These are phyloP conservation scores for Chirona hameri DNA, from an alignment of 2,888 invertebrate species.

Conservation along the genomic window DNA sequence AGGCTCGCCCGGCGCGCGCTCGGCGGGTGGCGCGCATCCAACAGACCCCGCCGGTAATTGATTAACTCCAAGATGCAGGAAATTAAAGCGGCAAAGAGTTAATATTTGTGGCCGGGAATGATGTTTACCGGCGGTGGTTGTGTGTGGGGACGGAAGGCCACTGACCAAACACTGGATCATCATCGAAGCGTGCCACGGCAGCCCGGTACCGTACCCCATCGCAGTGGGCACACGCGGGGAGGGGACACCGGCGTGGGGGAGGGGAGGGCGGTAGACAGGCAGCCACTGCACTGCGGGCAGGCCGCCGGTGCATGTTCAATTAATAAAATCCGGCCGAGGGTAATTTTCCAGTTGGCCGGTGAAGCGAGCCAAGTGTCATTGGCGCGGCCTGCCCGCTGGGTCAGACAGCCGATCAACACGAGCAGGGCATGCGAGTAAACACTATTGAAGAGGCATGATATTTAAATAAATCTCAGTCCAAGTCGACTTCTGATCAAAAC, in stretches of 20 bases:
- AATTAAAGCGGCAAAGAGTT: conserved; percentile 26
- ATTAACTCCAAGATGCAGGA: conserved; percentile 24
- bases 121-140: background rate
- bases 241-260: background rate
- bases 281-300: background rate
- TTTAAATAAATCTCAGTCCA: too few species aligned
- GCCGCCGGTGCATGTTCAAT: background rate
- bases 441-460: too few species aligned
- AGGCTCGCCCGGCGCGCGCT: background rate
- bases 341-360: background rate
- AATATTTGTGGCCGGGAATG: conserved; percentile 26
- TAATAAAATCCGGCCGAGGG: background rate
- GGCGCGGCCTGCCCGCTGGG: background rate
- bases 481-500: too few species aligned
- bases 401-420: background rate
- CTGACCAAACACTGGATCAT: background rate
- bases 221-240: too few species aligned
- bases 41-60: background rate
- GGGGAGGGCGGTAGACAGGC: background rate
- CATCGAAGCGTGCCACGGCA: background rate
- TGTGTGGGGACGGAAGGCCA: background rate
- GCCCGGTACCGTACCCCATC: background rate
- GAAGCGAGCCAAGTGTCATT: conserved; percentile 1
- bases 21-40: background rate
- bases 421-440: background rate